Evolutionary conservation across 2,113 vertebrate genomes (phyloP).

Genomic region (Larimichthys polyactis): DNA sequence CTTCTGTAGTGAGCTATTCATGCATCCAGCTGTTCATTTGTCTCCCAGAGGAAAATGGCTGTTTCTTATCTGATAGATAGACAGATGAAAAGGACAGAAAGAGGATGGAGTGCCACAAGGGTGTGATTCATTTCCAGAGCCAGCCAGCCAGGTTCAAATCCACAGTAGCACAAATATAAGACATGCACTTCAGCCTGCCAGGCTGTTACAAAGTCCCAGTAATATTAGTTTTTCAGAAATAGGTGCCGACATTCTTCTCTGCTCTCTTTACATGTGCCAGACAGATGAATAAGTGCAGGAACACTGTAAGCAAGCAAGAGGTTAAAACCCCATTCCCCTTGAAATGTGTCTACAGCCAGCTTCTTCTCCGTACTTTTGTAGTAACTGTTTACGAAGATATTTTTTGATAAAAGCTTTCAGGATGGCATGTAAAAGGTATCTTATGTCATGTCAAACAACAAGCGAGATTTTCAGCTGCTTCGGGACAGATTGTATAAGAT

Average conservation of each 20-base stretch:
- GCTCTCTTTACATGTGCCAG: slow-evolving; percentile 18
- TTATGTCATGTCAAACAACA: neutral
- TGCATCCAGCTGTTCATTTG: neutral
- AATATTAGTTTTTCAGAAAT: slow-evolving; percentile 37
- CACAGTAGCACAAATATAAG: slow-evolving; percentile 34
- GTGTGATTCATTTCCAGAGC: slow-evolving; percentile 45
- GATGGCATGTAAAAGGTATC: neutral
- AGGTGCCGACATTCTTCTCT: slow-evolving; percentile 26
- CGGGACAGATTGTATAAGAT: neutral
- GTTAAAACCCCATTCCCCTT: slow-evolving; percentile 28
- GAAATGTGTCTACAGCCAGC: neutral
- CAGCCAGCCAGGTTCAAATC: slow-evolving; percentile 35
- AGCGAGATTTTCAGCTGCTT: neutral
- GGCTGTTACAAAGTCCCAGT: slow-evolving; percentile 20
- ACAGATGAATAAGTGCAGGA: slow-evolving; percentile 31
- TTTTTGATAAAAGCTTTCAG: neutral
- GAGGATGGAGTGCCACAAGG: neutral
- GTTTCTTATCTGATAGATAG: slow-evolving; percentile 8
- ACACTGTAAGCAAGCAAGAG: slow-evolving; percentile 20
- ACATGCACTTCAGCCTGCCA: slow-evolving; percentile 32
- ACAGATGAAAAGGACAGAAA: neutral
- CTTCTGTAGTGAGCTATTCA: neutral
- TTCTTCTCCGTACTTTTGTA: slow-evolving; percentile 9
- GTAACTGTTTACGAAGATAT: neutral
- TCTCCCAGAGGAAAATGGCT: neutral